These are phyloP conservation scores for Macquaria australasica DNA, from an alignment of 2,113 vertebrate species.

Conservation along the genomic window DNA sequence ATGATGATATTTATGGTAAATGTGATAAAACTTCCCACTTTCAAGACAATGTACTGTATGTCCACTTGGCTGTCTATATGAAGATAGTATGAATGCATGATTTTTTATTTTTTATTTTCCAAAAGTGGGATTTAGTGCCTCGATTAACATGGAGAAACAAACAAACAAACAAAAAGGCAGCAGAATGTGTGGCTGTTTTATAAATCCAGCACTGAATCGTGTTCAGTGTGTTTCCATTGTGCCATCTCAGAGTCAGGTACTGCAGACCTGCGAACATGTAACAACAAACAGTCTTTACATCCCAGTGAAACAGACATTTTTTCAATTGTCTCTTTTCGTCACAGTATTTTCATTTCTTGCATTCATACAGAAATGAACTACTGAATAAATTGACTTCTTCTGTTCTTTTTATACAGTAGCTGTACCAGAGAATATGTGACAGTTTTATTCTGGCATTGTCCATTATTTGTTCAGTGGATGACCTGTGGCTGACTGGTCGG, in stretches of 20 bases:
- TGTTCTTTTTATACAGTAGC: not conserved
- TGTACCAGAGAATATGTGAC: conserved; percentile 22
- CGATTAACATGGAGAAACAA: conserved; percentile 13
- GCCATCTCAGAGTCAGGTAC: conserved; percentile 49
- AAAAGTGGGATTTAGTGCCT: too few relatives aligned
- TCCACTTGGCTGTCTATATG: conserved; percentile 20
- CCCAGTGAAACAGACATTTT: conserved; percentile 14
- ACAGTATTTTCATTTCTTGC: conserved; percentile 21
- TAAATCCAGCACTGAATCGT: conserved; percentile 13
- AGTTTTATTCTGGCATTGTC: conserved; percentile 42
- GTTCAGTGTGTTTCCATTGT: conserved; percentile 44
- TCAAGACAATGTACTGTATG: conserved; percentile 7
- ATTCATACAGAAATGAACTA: conserved; percentile 12
- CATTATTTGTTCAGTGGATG: conserved; percentile 3
- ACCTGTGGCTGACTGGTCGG: conserved; percentile 1
- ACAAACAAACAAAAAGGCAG: not conserved
- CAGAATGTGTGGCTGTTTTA: not conserved
- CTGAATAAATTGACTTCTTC: conserved; percentile 20
- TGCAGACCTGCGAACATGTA: conserved; percentile 27
- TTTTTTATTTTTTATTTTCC: not conserved
- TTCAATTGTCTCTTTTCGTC: not conserved
- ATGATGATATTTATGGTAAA: conserved; percentile 20
- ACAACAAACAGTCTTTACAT: conserved; percentile 39
- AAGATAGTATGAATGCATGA: not conserved
- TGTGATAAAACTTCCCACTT: not conserved